Conservation (phyloP, 2,797 vertebrate genomes). For the Podarcis lilfordi region DNA sequence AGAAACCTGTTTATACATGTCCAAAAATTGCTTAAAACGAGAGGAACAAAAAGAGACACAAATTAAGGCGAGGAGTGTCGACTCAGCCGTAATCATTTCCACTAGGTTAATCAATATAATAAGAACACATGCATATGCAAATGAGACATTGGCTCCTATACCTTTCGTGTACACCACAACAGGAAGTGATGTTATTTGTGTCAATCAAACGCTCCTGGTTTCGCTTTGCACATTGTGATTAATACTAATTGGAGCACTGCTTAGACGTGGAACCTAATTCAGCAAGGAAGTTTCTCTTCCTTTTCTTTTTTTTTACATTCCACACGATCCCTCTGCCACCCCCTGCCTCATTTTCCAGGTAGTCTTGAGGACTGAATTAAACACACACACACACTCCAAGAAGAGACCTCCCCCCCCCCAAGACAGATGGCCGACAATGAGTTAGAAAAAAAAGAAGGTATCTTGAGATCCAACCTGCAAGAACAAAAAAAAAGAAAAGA, state of each 20-base stretch:
- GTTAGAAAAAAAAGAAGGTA: slow-evolving; percentile 83
- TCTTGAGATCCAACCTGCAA: slow-evolving; percentile 89
- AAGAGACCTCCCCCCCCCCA: slow-evolving; percentile 80
- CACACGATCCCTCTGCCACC: neutral
- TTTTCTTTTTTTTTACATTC: slow-evolving; percentile 30
- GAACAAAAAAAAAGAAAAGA: slow-evolving; percentile 81
- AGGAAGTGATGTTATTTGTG: slow-evolving; percentile 79
- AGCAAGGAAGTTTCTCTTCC: slow-evolving; percentile 49
- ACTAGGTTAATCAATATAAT: slow-evolving; percentile 81
- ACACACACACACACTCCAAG: slow-evolving; percentile 61
- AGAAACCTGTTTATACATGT: neutral
- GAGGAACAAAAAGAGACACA: neutral
- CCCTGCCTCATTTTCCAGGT: slow-evolving; percentile 61
- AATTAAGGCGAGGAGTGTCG: neutral
- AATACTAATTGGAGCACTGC: slow-evolving; percentile 81
- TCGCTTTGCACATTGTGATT: slow-evolving; percentile 79
- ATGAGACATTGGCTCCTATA: slow-evolving; percentile 71
- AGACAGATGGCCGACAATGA: slow-evolving; percentile 86
- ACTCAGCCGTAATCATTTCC: slow-evolving; percentile 51
- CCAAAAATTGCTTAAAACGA: neutral
- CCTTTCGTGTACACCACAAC: slow-evolving; percentile 78
- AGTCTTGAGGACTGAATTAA: slow-evolving; percentile 74
- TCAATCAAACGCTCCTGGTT: slow-evolving; percentile 82
- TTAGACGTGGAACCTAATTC: slow-evolving; percentile 73
- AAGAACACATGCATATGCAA: slow-evolving; percentile 82